Evolutionary conservation across 1,140 invertebrate species (phyloP).

Genomic region (Oryctes rhinoceros): DNA sequence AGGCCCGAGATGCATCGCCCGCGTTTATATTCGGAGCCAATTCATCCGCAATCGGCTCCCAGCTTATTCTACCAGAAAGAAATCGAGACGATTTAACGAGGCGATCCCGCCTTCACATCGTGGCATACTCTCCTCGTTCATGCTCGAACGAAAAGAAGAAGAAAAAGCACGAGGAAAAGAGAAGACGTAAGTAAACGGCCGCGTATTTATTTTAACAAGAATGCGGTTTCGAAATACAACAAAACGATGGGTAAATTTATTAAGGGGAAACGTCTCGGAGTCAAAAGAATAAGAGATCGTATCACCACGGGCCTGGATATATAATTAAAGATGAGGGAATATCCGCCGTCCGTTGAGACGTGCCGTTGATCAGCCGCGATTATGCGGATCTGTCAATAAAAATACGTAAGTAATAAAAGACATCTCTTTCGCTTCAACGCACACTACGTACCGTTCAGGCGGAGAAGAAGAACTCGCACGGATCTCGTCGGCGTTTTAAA

Average conservation of each 20-base stretch:
- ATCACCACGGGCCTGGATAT: neutral
- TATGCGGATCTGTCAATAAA: slow-evolving; percentile 21
- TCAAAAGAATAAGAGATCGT: slow-evolving; percentile 10
- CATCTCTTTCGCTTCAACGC: neutral
- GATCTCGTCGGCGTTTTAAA: neutral
- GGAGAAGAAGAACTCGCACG: neutral
- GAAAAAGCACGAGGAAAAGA: neutral
- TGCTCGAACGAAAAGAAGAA: neutral
- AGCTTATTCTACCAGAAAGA: slow-evolving; percentile 6
- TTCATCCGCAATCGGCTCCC: neutral
- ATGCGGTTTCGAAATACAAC: slow-evolving; percentile 5
- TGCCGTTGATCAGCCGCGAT: neutral
- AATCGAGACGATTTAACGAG: slow-evolving; percentile 4
- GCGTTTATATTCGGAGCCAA: neutral
- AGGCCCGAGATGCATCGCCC: neutral
- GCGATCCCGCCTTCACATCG: neutral
- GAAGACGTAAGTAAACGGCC: neutral
- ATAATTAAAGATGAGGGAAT: slow-evolving; percentile 19
- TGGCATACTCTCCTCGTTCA: neutral
- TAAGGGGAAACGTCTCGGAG: slow-evolving; percentile 4
- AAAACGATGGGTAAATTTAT: slow-evolving; percentile 11
- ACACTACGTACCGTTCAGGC: neutral
- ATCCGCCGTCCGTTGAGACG: slow-evolving; percentile 12
- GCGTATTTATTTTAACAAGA: slow-evolving; percentile 15
- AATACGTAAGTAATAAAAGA: neutral